Evolutionary conservation across 2,797 vertebrate genomes (phyloP).

Genomic region (Sebastes vulpes): DNA sequence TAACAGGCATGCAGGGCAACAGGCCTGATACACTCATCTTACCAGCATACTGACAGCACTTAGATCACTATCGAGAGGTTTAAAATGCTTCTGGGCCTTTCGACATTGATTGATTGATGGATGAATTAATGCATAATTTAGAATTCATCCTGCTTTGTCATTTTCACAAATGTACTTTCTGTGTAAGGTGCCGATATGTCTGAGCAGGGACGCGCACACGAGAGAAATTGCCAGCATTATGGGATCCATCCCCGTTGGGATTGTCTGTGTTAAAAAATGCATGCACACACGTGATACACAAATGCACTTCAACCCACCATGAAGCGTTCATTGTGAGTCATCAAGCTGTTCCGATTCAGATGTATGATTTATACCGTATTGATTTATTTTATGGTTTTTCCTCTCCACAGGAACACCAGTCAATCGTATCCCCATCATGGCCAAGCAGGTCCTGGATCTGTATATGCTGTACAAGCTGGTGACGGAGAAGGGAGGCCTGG

Average conservation of each 20-base stretch:
- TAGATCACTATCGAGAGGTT: conserved; percentile 8
- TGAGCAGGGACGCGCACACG: not conserved
- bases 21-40: conserved; percentile 6
- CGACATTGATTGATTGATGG: not conserved
- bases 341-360: not conserved
- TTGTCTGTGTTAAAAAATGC: conserved; percentile 6
- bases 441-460: conserved; percentile 97
- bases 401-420: conserved; percentile 91
- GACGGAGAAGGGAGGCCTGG: conserved; percentile 97
- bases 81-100: conserved; percentile 4
- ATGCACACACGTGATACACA: not conserved
- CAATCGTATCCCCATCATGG: conserved; percentile 98
- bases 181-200: not conserved
- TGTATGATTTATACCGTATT: conserved; percentile 20
- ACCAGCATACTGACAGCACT: conserved; percentile 5
- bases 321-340: conserved; percentile 1
- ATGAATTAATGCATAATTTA: conserved; percentile 7
- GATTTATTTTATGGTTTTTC: conserved; percentile 13
- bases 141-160: not conserved
- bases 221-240: not conserved
- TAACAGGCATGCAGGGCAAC: conserved; percentile 44
- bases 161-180: conserved; percentile 16
- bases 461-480: conserved; percentile 97
- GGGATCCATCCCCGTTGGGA: not conserved
- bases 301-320: conserved; percentile 10